Percentiles rank a stretch among this genome's conserved stretches.
These are phyloP conservation scores for Phoenoteleia sp. DNA, from an alignment of 2,888 invertebrate species.

Conservation along the genomic window DNA sequence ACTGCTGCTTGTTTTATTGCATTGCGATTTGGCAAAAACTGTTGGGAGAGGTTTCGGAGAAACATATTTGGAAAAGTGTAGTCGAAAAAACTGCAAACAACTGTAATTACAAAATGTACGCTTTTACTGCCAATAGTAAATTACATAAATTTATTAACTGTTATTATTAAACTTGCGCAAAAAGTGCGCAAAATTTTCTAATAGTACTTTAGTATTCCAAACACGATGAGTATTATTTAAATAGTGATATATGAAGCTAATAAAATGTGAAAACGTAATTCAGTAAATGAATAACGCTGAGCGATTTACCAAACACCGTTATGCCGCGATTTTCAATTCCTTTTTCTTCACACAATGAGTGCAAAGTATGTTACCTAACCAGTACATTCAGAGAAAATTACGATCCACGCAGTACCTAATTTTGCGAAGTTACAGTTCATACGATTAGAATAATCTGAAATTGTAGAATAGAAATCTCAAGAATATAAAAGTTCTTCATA, in stretches of 20 bases:
- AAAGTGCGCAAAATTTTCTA: slow-evolving; percentile 45
- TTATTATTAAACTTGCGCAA: slow-evolving; percentile 50
- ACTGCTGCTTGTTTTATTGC: neutral
- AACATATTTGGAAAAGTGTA: no score
- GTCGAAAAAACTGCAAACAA: neutral
- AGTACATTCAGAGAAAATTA: slow-evolving; percentile 25
- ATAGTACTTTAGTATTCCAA: slow-evolving; percentile 29
- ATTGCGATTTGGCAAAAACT: neutral
- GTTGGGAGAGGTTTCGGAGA: no score
- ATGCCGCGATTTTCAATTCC: slow-evolving; percentile 53
- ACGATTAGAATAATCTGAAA: slow-evolving; percentile 38
- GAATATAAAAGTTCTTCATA: slow-evolving; percentile 21
- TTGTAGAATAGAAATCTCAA: slow-evolving; percentile 26
- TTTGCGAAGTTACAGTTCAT: slow-evolving; percentile 25
- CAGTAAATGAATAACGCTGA: slow-evolving; percentile 45
- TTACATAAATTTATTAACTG: slow-evolving; percentile 58
- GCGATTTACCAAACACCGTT: slow-evolving; percentile 39
- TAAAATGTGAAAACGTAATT: slow-evolving; percentile 61
- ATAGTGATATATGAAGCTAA: slow-evolving; percentile 57
- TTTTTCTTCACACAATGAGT: slow-evolving; percentile 43
- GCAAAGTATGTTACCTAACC: slow-evolving; percentile 33
- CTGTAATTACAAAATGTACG: slow-evolving; percentile 17
- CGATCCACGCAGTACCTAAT: slow-evolving; percentile 12
- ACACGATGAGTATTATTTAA: slow-evolving; percentile 52
- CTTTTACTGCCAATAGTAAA: slow-evolving; percentile 44